Conservation (phyloP, 2,888 invertebrate species). For the Drymonia ruficornis region DNA sequence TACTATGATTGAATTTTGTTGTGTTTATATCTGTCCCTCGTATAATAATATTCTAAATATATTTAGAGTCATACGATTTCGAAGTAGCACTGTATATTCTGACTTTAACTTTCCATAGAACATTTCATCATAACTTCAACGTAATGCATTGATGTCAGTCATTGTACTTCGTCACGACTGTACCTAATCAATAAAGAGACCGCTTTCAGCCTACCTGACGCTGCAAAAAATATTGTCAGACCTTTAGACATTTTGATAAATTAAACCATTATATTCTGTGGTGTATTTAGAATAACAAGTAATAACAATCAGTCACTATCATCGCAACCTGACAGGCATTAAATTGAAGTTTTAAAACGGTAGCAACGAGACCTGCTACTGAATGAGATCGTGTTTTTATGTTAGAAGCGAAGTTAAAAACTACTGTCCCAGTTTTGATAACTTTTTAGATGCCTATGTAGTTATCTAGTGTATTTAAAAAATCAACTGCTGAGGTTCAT, state of each 20-base stretch:
- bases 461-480: background rate
- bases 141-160: background rate
- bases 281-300: conserved; percentile 27
- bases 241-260: conserved; percentile 25
- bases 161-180: conserved; percentile 1
- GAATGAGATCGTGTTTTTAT: background rate
- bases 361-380: conserved; percentile 32
- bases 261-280: conserved; percentile 32
- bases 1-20: too few species aligned
- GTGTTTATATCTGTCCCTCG: too few species aligned
- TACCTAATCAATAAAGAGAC: background rate
- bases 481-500: background rate
- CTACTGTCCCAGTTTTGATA: background rate
- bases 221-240: conserved; percentile 10
- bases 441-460: background rate
- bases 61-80: too few species aligned
- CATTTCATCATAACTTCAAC: background rate
- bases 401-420: background rate
- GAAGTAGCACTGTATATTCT: too few species aligned
- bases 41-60: too few species aligned
- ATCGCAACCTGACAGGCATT: conserved; percentile 48
- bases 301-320: conserved; percentile 33
- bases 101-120: background rate
- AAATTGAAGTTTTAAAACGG: conserved; percentile 46
- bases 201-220: conserved; percentile 2